A percentile compares a stretch with the other conserved stretches of the same genome.
Evolutionary conservation across 1,140 invertebrate genomes (phyloP).

Genomic region (Brachionus rotundiformis): DNA sequence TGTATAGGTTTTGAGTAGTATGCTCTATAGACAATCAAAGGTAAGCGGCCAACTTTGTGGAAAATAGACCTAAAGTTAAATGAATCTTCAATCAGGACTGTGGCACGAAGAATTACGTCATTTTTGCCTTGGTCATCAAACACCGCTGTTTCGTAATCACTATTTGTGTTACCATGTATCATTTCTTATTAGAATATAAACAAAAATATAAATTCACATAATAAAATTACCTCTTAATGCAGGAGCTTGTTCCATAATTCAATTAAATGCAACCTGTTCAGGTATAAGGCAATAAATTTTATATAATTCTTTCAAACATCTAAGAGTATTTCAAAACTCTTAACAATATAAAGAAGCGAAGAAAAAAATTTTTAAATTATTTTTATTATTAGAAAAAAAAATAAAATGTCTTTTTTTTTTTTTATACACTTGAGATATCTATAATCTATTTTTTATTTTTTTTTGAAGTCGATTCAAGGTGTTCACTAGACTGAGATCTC

Average conservation of each 20-base stretch:
- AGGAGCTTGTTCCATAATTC: neutral
- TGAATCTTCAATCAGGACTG: slow-evolving; percentile 46
- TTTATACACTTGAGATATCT: neutral
- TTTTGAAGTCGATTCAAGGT: neutral
- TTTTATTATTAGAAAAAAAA: neutral
- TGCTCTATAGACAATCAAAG: slow-evolving; percentile 57
- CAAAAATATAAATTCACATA: neutral
- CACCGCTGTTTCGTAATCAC: neutral
- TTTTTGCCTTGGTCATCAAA: neutral
- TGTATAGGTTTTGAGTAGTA: slow-evolving; percentile 57
- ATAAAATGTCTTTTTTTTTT: neutral
- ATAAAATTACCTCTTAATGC: slow-evolving; percentile 6
- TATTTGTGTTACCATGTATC: slow-evolving; percentile 19
- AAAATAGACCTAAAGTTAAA: slow-evolving; percentile 56
- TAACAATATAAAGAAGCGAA: neutral
- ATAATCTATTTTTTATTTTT: neutral
- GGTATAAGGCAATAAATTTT: neutral
- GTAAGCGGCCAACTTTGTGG: slow-evolving; percentile 57
- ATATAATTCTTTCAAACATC: neutral
- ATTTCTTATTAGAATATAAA: neutral
- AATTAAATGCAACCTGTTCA: neutral
- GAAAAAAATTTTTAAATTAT: neutral
- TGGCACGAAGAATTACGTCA: slow-evolving; percentile 1
- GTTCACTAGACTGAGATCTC: neutral
- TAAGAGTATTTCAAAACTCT: slow-evolving; percentile 31